Percentiles rank a stretch among this genome's conserved stretches.
Conservation (phyloP, 2,888 invertebrate species). For the Asteroscopus sphinx region DNA sequence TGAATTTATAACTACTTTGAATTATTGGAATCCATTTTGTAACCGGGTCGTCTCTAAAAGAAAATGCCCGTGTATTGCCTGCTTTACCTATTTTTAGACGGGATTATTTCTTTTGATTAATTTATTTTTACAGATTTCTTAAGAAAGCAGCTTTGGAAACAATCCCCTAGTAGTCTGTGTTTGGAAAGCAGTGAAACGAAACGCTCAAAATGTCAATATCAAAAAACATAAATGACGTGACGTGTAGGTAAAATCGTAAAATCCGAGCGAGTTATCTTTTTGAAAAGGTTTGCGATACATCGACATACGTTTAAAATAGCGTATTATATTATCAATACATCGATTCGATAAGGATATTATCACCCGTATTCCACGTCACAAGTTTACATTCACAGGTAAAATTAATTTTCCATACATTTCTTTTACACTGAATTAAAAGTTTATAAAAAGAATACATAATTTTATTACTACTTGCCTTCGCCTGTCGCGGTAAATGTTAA, state of each 20-base stretch:
- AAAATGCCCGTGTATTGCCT: too few species aligned
- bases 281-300: constrained; percentile 71
- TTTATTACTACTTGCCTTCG: constrained; percentile 32
- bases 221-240: constrained; percentile 65
- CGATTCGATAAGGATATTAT: constrained; percentile 77
- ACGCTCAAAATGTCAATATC: constrained; percentile 59
- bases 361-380: constrained; percentile 76
- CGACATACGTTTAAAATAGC: constrained; percentile 50
- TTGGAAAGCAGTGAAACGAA: constrained; percentile 48
- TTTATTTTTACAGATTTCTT: too few species aligned
- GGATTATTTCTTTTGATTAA: too few species aligned
- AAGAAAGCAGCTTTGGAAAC: too few species aligned
- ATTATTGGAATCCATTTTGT: too few species aligned
- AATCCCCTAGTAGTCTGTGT: too few species aligned
- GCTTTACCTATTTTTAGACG: too few species aligned
- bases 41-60: too few species aligned
- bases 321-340: constrained; percentile 69
- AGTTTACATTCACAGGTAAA: constrained; percentile 70
- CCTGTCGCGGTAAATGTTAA: constrained; percentile 47
- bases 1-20: too few species aligned
- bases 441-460: constrained; percentile 49
- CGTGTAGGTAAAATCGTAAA: constrained; percentile 76
- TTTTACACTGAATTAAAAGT: constrained; percentile 41
- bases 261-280: constrained; percentile 60
- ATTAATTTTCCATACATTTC: constrained; percentile 67